Base-by-base conservation (phyloP, 2,797 vertebrate genomes). In the Gymnoscopelus braueri region DNA sequence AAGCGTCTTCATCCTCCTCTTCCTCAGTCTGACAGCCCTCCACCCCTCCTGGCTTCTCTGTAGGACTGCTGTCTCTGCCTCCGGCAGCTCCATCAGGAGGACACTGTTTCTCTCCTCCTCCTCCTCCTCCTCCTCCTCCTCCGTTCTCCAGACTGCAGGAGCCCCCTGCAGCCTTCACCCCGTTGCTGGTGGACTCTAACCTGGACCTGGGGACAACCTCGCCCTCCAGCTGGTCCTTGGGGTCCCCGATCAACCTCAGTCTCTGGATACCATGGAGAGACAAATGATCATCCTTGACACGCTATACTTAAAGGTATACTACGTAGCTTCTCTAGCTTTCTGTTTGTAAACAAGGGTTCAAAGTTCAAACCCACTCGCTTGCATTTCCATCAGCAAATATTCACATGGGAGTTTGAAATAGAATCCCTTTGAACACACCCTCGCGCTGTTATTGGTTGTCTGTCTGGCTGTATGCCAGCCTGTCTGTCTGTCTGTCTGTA, bases 81-180 rank as follows among this genome's bases (percentile, higher is more conserved):
- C 69, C 72, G 0, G 85, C 72, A 26, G 62, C 78, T 48, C 82
- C 83, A 29, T 84, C 83, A 11, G 79, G 39, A n/a, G 39, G 51
- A 23, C 64, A 53, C 24, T 66, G 79, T 32, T 80, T 55, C 56
- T 88, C 94, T 55, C 82, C 88, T n/a, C 90, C 90, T 54, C 83
- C 88, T n/a, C 90, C 90, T 5, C 7, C 35, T 39, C 19, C 19
- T 19, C 19, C 1, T 54, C 83, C 88, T n/a, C 90, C 90, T 60
- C 93, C 94, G 0, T 94, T 94, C 74, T 94, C 91, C 60, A 94
- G 75, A 5, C 81, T 83, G 64, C 91, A 91, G 60, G 92, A 89
- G 60, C 79, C 74, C 0, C 7, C 39, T 10, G 76, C 72, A 39
- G 81, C 84, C 78, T 93, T 94, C 65, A 90, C 75, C 1, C 86